Evolutionary conservation across 2,888 invertebrate species (phyloP).

Genomic region (Morpho achilles): DNA sequence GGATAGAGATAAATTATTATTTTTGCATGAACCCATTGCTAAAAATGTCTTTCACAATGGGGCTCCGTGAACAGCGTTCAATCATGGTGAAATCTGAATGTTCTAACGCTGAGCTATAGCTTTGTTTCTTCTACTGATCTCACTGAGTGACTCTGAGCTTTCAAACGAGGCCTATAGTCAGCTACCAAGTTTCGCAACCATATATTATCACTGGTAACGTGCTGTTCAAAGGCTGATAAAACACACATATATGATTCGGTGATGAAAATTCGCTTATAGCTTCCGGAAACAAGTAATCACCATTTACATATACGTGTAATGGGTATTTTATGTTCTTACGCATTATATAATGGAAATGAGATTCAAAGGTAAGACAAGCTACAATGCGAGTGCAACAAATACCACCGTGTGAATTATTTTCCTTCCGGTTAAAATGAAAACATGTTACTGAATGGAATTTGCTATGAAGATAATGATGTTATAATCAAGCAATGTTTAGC

Average conservation of each 20-base stretch:
- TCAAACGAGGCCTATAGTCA: no score
- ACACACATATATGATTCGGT: background rate
- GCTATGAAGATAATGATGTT: constrained; percentile 18
- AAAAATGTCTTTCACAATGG: no score
- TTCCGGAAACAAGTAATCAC: background rate
- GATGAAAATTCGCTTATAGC: background rate
- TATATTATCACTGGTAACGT: no score
- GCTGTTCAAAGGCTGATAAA: background rate
- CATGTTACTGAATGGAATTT: constrained; percentile 18
- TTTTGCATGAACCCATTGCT: no score
- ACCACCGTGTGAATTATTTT: constrained; percentile 16
- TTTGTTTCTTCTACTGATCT: no score
- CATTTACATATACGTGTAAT: constrained; percentile 4
- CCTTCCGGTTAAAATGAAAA: constrained; percentile 17
- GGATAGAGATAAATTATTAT: no score
- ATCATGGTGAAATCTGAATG: no score
- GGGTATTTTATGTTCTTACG: background rate
- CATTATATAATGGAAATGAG: constrained; percentile 1
- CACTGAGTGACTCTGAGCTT: no score
- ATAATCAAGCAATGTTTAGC: constrained; percentile 11
- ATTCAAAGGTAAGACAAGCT: constrained; percentile 2
- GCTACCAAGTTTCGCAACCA: no score
- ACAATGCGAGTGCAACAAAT: constrained; percentile 6
- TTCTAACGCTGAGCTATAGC: no score
- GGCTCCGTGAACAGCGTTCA: no score